Base-by-base conservation (phyloP, 2,888 invertebrate genomes). In the Drosophila hamatofila region DNA sequence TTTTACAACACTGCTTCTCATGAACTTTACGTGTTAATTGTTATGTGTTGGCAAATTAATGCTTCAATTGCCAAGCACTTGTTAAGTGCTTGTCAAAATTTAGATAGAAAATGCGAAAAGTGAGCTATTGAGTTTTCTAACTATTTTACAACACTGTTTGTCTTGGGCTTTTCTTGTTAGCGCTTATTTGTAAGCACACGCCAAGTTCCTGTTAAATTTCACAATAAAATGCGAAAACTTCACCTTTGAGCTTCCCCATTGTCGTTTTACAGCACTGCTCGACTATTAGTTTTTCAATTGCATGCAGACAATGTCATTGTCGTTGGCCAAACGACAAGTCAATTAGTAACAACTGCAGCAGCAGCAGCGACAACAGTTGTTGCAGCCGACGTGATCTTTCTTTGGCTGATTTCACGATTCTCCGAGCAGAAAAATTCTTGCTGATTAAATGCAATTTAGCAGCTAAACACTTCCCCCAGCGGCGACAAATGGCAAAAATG, bases 371-470 rank as follows among this genome's bases (percentile, higher is more conserved):
- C 39, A 25, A 41, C 64, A 56, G 48, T 56, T 57, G 51, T 21
- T 48, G 48, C 57, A 23, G 55, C 11, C 30, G 55, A 5, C 30
- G 55, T 46, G 25, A 37, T 46, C 23, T 57, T 42, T 33, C 56
- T 35, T 16, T 23, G 14, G 52, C 54, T 30, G 12, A 46, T 62
- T 42, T n/a, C 39, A 41, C 49, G 52, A 30, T 48, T 63, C 71
- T 52, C 21, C 9, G 48, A 68, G 61, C 23, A 57, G 62, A 63
- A 61, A 42, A 64, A 72, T 73, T 60, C 63, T 27, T 41, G 60
- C 48, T 68, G 72, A 75, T 75, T 76, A 68, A 75, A 52, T 68
- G 75, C 75, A 76, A 76, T 76, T 72, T 75, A 61, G 44, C 52
- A 51, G 63, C 75, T 61, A 72, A 76, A 72, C 57, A 61, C 37